phyloP scores from a whole-genome alignment of 1,140 invertebrate species.

The Caenorhabditis brenneri region DNA sequence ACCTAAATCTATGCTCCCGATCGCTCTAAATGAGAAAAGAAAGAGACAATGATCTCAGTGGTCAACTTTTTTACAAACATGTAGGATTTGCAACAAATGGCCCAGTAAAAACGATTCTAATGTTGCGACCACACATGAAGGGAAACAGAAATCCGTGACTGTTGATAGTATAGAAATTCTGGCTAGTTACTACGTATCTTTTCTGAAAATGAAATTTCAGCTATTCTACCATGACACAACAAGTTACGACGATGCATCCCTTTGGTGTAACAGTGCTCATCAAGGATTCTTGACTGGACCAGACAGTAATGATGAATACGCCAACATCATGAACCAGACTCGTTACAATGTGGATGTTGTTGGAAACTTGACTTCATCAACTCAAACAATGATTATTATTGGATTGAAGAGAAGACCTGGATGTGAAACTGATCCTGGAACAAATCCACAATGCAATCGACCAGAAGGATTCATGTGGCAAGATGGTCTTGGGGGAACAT shows the following conservation, averaged over 20 bases:
- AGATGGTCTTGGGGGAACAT: not conserved
- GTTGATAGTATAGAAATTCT: too few species aligned
- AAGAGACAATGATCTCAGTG: too few species aligned
- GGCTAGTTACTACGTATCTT: too few species aligned
- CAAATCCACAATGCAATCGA: not conserved
- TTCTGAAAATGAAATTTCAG: too few species aligned
- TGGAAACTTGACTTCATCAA: not conserved
- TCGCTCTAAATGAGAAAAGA: too few species aligned
- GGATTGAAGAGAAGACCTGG: not conserved
- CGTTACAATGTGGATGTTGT: not conserved
- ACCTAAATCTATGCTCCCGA: too few species aligned
- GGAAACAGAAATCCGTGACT: too few species aligned
- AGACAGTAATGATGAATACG: not conserved
- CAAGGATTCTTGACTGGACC: not conserved
- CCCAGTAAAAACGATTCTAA: too few species aligned
- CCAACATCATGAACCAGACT: not conserved
- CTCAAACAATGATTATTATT: not conserved
- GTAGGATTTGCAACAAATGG: too few species aligned
- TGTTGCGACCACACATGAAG: too few species aligned
- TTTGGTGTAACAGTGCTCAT: not conserved
- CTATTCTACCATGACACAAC: conserved; percentile 3
- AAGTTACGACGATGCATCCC: not conserved
- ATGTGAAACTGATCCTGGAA: not conserved
- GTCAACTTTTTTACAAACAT: too few species aligned
- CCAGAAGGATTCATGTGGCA: conserved; percentile 22